Evolutionary conservation across 2,113 vertebrate species (phyloP), one percentile per base, ranked within the genome.

Genomic region (Aleadryas rufinucha): DNA sequence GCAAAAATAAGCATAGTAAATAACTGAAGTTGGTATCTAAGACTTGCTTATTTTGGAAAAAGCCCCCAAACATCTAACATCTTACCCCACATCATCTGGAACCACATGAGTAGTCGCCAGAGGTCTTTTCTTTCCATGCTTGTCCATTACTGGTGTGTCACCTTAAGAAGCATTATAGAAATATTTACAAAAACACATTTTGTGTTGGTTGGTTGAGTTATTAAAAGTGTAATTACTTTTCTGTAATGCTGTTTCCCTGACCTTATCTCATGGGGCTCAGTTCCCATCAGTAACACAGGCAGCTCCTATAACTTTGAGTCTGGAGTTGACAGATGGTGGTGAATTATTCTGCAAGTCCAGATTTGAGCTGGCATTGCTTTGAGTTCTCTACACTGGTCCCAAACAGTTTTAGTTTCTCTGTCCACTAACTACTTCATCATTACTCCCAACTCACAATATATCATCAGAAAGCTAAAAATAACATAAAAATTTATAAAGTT

Each of bases 11-110:
- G 9, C 22, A 41, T 2, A 44, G 14, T 41, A 20, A 84, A 18
- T 59, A 85, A 60, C 13, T 50, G 5, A 84, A 84, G 37, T 15
- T 2, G 2, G 16, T 41, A 53, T 16, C 33, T 87, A 54, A 52
- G 35, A 66, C 27, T 47, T 74, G 12, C 10, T 53, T 49, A 52
- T 75, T 82, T 90, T 49, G 9, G 4, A n/a, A 60, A 52, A 59
- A 54, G 39, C 18, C 4, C 31, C 23, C 35, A 49, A 37, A 37
- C 35, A 24, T 69, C 47, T 84, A 53, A 68, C 30, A n/a, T n/a
- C 82, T 98, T 98, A 98, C 98, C 98, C 98, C 74, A 98, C 33
- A 81, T 98, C 97, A 88, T 98, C 96, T 86, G 94, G 93, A 96
- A 89, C 57, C 59, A 83, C 57, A 60, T 90, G 95, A 90, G 90